Conservation (phyloP, 2,113 vertebrate genomes). For the Hippocampus barbouri region DNA sequence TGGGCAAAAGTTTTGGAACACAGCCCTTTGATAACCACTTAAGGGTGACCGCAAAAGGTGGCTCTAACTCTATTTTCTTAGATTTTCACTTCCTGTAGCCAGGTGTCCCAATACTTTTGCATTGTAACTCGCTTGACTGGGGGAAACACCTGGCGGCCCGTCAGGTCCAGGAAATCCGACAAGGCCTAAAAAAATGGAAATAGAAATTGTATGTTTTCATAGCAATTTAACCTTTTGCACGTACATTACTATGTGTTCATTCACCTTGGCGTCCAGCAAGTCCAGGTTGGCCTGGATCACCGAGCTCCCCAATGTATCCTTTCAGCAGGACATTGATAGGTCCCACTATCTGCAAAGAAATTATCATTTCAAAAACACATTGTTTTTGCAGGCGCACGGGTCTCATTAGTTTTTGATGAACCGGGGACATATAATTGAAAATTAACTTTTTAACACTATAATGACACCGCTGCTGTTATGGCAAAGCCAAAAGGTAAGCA, state of each 20-base stretch:
- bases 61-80: background rate
- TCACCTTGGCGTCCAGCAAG: constrained; percentile 43
- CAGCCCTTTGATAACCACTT: background rate
- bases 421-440: background rate
- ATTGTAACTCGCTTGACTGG: background rate
- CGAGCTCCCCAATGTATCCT: constrained; percentile 48
- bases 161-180: constrained; percentile 41
- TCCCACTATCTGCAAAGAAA: constrained; percentile 28
- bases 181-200: constrained; percentile 27
- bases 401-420: background rate
- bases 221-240: background rate
- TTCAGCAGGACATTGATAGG: constrained; percentile 24
- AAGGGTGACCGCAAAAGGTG: background rate
- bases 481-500: too few relatives aligned
- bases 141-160: constrained; percentile 50
- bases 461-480: too few relatives aligned
- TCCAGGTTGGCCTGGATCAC: constrained; percentile 45
- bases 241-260: background rate
- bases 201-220: background rate
- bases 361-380: background rate
- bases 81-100: background rate
- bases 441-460: too few relatives aligned
- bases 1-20: constrained; percentile 1
- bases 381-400: background rate
- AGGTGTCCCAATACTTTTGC: background rate